A percentile compares a stretch with the other conserved stretches of the same genome.
These are phyloP conservation scores for Serranochromis macrocephalus DNA, from an alignment of 2,113 vertebrate species.

Conservation along the genomic window DNA sequence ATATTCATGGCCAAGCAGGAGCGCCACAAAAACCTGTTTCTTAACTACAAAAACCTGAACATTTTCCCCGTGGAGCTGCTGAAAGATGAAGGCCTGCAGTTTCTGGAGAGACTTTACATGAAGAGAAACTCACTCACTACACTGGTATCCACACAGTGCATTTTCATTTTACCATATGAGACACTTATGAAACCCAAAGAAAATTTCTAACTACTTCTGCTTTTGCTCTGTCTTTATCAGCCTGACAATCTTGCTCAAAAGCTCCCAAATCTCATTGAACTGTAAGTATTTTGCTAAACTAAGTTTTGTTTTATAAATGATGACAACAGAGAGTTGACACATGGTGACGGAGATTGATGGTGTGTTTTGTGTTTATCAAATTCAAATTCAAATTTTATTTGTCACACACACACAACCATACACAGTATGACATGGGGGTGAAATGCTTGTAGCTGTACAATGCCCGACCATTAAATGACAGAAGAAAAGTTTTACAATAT, in stretches of 20 bases:
- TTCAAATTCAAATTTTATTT: no score
- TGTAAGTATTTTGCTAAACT: constrained; percentile 78
- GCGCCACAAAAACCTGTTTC: constrained; percentile 92
- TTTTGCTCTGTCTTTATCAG: constrained; percentile 59
- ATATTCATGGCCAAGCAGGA: constrained; percentile 92
- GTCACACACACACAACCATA: no score
- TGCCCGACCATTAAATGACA: no score
- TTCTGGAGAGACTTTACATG: constrained; percentile 94
- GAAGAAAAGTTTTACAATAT: no score
- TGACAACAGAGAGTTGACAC: neutral
- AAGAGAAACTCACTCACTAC: constrained; percentile 94
- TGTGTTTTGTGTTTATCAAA: neutral
- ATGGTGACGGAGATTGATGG: neutral
- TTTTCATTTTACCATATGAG: neutral
- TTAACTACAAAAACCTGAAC: constrained; percentile 90
- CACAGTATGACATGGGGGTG: no score
- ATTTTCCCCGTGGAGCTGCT: constrained; percentile 87
- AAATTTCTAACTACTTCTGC: neutral
- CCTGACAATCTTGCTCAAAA: constrained; percentile 97
- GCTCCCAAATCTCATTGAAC: constrained; percentile 94
- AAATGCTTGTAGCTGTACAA: no score
- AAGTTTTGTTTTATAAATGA: neutral
- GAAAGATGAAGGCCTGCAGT: constrained; percentile 89
- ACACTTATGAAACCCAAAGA: neutral
- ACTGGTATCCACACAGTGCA: constrained; percentile 71